Evolutionary conservation across 2,888 invertebrate species (phyloP).

Genomic region (Conomelus anceps): DNA sequence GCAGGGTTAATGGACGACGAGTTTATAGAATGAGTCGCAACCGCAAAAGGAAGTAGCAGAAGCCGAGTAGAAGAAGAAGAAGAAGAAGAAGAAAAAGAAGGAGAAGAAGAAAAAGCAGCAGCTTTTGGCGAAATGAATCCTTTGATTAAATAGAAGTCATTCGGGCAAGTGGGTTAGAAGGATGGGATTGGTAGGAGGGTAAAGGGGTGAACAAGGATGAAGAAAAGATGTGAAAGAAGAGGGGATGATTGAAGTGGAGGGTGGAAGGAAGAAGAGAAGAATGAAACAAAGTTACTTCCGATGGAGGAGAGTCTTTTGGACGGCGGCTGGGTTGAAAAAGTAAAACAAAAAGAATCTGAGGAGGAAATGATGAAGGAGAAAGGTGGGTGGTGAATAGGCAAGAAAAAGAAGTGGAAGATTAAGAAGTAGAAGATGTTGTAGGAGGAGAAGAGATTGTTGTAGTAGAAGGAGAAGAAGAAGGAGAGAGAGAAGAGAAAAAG

Average conservation of each 20-base stretch:
- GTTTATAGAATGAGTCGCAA: not conserved
- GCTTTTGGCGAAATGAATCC: not conserved
- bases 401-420: too few species aligned
- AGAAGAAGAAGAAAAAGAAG: not conserved
- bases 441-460: too few species aligned
- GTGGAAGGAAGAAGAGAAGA: not conserved
- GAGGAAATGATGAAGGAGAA: too few species aligned
- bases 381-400: too few species aligned
- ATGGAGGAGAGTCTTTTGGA: constrained; percentile 1
- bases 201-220: not conserved
- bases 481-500: too few species aligned
- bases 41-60: not conserved
- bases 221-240: not conserved
- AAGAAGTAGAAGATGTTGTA: too few species aligned
- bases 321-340: too few species aligned
- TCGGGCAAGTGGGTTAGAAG: not conserved
- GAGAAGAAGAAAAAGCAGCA: not conserved
- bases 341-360: too few species aligned
- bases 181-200: not conserved
- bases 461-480: too few species aligned
- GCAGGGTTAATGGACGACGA: constrained; percentile 3
- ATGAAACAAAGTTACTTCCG: constrained; percentile 3
- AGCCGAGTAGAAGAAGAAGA: not conserved
- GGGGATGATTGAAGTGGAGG: not conserved
- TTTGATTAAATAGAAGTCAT: not conserved